These are phyloP conservation scores for Acanthurus leucopareius DNA, from an alignment of 2,797 vertebrate genomes.

Conservation along the genomic window DNA sequence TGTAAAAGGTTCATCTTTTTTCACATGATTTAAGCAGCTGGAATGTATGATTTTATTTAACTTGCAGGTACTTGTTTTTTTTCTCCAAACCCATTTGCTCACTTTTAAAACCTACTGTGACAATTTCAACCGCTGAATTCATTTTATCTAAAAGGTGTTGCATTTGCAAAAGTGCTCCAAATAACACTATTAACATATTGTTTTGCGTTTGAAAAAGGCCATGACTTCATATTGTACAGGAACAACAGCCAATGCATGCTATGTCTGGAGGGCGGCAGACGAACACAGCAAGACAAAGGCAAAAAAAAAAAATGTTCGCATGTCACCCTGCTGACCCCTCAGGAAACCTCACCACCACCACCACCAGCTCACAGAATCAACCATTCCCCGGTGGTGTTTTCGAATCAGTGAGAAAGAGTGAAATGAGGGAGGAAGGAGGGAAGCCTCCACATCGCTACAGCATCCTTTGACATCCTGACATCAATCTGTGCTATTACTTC, in stretches of 20 bases:
- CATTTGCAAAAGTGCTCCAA: constrained; percentile 1
- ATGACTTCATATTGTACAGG: background rate
- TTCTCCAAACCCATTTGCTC: background rate
- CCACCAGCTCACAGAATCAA: constrained; percentile 16
- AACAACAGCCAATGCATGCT: constrained; percentile 5
- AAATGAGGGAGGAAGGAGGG: constrained; percentile 18
- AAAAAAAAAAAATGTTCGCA: constrained; percentile 36
- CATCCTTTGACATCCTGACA: constrained; percentile 54
- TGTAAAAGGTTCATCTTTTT: constrained; percentile 3
- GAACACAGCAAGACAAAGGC: constrained; percentile 17
- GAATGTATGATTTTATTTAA: background rate
- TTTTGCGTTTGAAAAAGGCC: background rate
- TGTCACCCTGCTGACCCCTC: constrained; percentile 19
- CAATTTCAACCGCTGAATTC: background rate
- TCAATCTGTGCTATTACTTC: constrained; percentile 76
- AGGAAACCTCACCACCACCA: background rate
- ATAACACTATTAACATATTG: background rate
- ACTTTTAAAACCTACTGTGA: constrained; percentile 1
- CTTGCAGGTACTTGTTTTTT: background rate
- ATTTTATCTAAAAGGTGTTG: constrained; percentile 16
- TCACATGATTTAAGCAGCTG: background rate
- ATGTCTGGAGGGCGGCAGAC: constrained; percentile 29
- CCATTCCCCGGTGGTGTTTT: constrained; percentile 28
- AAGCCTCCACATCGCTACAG: constrained; percentile 42
- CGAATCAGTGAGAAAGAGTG: constrained; percentile 38